A percentile compares a stretch with the other conserved stretches of the same genome.
Evolutionary conservation across 2,888 invertebrate genomes (phyloP).

Genomic region (Lycaena phlaeas): DNA sequence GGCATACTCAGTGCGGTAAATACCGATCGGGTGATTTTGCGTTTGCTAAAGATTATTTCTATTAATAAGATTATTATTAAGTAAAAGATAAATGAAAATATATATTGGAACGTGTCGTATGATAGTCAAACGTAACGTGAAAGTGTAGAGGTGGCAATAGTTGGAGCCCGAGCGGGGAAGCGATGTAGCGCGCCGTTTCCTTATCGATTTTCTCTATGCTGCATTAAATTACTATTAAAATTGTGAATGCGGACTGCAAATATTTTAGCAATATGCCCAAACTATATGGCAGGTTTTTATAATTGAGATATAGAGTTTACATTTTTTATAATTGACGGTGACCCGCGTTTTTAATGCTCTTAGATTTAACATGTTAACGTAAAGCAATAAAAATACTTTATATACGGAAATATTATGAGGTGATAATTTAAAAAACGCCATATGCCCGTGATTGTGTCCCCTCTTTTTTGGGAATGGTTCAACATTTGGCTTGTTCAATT

Average conservation of each 20-base stretch:
- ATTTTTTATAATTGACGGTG: conserved; percentile 15
- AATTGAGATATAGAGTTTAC: conserved; percentile 23
- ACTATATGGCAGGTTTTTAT: conserved; percentile 29
- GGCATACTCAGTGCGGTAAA: conserved; percentile 34
- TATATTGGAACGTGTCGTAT: conserved; percentile 4
- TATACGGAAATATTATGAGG: conserved; percentile 22
- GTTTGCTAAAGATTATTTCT: conserved; percentile 15
- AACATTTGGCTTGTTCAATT: conserved; percentile 61
- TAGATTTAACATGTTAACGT: conserved; percentile 15
- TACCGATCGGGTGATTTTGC: conserved; percentile 27
- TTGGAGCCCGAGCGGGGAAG: conserved; percentile 39
- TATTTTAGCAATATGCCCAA: conserved; percentile 41
- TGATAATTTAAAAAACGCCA: conserved; percentile 25
- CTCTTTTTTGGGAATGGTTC: conserved; percentile 66
- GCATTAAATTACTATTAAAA: conserved; percentile 63
- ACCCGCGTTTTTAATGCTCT: conserved; percentile 12
- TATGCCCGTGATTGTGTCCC: conserved; percentile 56
- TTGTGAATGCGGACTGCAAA: conserved; percentile 56
- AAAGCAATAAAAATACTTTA: conserved; percentile 20
- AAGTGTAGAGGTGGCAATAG: conserved; percentile 41
- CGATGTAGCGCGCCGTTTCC: conserved; percentile 58
- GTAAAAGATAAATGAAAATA: background rate
- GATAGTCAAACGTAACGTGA: conserved; percentile 29
- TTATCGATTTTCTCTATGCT: conserved; percentile 71
- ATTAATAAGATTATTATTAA: conserved; percentile 11